These are phyloP conservation scores for Lacerta agilis DNA, from an alignment of 2,797 vertebrate species.

Conservation along the genomic window DNA sequence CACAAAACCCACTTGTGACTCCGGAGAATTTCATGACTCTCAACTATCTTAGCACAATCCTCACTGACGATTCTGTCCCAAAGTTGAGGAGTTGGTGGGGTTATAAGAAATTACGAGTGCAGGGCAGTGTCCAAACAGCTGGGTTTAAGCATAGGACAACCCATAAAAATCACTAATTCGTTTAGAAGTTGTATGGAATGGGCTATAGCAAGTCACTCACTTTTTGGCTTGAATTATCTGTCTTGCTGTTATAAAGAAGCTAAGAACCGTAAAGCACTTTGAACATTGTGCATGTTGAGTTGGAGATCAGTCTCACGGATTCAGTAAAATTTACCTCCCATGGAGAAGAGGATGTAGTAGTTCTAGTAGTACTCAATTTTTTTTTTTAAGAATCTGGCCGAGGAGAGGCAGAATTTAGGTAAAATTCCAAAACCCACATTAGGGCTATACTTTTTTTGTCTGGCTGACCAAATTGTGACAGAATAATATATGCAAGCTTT, in stretches of 20 bases:
- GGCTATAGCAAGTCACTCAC: not conserved
- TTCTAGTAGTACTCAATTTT: too few species aligned
- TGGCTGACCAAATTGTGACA: too few species aligned
- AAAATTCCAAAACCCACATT: too few species aligned
- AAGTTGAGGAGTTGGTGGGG: not conserved
- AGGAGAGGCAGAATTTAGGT: too few species aligned
- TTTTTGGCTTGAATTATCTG: not conserved
- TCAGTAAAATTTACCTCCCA: too few species aligned
- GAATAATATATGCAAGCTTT: too few species aligned
- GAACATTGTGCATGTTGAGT: not conserved
- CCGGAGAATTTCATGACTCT: slow-evolving; percentile 18
- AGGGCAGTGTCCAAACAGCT: not conserved
- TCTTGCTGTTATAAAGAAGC: not conserved
- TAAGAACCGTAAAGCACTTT: not conserved
- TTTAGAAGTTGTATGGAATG: not conserved
- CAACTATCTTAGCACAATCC: slow-evolving; percentile 1
- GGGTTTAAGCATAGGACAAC: not conserved
- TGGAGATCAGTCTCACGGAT: not conserved
- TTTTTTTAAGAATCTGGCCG: too few species aligned
- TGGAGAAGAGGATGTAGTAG: too few species aligned
- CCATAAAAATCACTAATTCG: not conserved
- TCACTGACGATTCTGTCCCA: not conserved
- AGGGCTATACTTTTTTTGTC: too few species aligned
- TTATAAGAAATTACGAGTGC: not conserved
- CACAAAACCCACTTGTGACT: slow-evolving; percentile 20